Evolutionary conservation across 2,797 vertebrate species (phyloP).

Genomic region (Limnodromus scolopaceus): DNA sequence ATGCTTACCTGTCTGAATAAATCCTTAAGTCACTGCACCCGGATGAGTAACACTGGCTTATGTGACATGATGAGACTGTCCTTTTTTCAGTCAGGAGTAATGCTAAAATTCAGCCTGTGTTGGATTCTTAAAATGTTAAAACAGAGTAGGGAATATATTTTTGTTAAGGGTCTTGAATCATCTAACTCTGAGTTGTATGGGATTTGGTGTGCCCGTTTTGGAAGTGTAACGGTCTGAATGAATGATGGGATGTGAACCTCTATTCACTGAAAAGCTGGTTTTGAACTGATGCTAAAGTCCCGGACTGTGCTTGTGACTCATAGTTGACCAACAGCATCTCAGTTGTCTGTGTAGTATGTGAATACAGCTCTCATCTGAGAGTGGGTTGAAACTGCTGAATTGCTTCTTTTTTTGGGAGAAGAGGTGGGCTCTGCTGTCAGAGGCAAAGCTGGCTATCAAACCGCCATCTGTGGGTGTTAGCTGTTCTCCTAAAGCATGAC

Average conservation of each 20-base stretch:
- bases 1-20: background rate
- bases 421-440: background rate
- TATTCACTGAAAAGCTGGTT: background rate
- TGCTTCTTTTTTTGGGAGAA: background rate
- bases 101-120: background rate
- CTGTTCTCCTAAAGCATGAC: background rate
- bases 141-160: background rate
- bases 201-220: background rate
- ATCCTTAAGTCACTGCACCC: background rate
- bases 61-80: rapidly evolving
- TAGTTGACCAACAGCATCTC: background rate
- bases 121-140: background rate
- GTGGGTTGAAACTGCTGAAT: background rate
- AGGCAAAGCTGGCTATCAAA: background rate
- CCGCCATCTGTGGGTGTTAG: background rate
- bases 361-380: background rate
- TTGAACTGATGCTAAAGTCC: background rate
- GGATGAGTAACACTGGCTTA: background rate
- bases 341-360: background rate
- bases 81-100: background rate
- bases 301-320: background rate
- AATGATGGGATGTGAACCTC: background rate
- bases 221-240: background rate
- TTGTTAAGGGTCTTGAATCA: background rate
- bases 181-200: background rate